Evolutionary conservation across 1,140 invertebrate genomes (phyloP).

Genomic region (Rhyzopertha dominica): DNA sequence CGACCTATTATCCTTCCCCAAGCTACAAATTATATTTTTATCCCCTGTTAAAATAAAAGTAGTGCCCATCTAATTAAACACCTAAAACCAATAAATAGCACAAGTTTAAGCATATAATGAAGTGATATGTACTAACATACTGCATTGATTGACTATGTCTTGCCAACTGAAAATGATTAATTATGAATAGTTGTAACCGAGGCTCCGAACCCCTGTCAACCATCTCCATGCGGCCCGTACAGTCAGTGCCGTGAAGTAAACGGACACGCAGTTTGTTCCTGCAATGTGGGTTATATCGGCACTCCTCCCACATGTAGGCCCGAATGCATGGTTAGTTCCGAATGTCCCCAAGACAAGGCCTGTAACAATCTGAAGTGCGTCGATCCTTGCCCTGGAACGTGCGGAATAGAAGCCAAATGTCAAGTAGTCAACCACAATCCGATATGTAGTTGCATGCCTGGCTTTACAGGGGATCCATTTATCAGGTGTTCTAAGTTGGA

Average conservation of each 20-base stretch:
- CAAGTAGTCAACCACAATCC: slow-evolving; percentile 80
- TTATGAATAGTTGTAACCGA: slow-evolving; percentile 40
- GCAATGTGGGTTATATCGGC: slow-evolving; percentile 67
- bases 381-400: slow-evolving; percentile 76
- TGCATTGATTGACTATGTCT: no score
- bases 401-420: slow-evolving; percentile 74
- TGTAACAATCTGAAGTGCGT: slow-evolving; percentile 77
- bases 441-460: slow-evolving; percentile 68
- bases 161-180: no score
- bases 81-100: no score
- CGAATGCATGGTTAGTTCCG: slow-evolving; percentile 76
- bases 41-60: no score
- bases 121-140: no score
- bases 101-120: no score
- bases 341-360: slow-evolving; percentile 76
- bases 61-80: no score
- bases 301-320: slow-evolving; percentile 73
- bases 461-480: slow-evolving; percentile 76
- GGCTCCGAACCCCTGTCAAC: slow-evolving; percentile 63
- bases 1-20: no score
- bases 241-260: slow-evolving; percentile 70
- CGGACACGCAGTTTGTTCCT: slow-evolving; percentile 76
- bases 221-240: slow-evolving; percentile 77
- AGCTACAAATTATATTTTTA: no score
- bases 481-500: slow-evolving; percentile 58